Base-by-base conservation (phyloP, 2,888 invertebrate genomes). In the Limnephilus rhombicus region DNA sequence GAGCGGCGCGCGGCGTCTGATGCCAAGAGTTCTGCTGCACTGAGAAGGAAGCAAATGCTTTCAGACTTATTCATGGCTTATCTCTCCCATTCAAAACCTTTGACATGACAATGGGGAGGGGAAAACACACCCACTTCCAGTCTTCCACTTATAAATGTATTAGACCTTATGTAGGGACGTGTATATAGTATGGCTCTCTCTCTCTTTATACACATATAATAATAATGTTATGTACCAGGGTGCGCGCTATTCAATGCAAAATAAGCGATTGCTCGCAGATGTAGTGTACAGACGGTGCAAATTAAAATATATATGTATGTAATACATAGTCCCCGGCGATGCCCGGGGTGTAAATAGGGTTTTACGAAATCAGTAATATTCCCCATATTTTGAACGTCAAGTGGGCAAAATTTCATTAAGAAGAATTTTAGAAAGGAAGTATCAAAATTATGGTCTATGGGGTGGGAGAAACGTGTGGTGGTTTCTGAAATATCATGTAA, bases 21-120 rank as follows among this genome's bases (percentile, higher is more conserved):
- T 49, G 86, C 45, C 45, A 45, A 45, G 86, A n/a, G 68, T 85
- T 86, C 86, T 86, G 86, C 49, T 45, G 24, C 49, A 49, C 86
- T 53, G 41, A 90, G 80, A 68, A 68, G 68, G 83, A 81, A 89
- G 83, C 81, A 68, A 93, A 91, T 92, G 90, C 91, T 93, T 93
- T 92, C 93, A 93, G 90, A 91, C 91, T 92, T 90, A 92, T 92
- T 93, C 92, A 92, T 91, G 92, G 92, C 93, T 93, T 93, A 93
- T 93, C 92, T 93, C 92, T 85, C 80, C 89, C 86, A 85, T 88
- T 88, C 88, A 68, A 53, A 68, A 88, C 88, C 88, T 88, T 88
- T 88, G 53, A 88, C 53, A 88, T 68, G 88, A 92, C 92, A 92
- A 92, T 90, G 82, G 90, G 85, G 80, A 31, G 88, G 37, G n/a